phyloP scores from a whole-genome alignment of 1,140 invertebrate genomes.

The Drosophila yakuba region DNA sequence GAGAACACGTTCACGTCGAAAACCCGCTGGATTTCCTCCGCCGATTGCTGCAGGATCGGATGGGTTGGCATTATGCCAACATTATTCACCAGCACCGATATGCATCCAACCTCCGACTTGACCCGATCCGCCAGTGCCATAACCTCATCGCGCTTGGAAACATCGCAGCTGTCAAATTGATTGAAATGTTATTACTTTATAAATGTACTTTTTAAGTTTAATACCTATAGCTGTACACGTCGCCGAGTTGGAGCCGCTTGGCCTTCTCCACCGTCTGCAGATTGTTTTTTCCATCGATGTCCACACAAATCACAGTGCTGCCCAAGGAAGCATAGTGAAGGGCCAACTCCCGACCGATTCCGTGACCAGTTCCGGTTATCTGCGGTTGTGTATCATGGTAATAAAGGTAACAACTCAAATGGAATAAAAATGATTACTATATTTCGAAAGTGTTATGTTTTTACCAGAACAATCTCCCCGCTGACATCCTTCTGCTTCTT shows the following conservation, averaged over 20 bases:
- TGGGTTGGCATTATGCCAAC: constrained; percentile 91
- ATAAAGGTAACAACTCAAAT: no score
- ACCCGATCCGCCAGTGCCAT: constrained; percentile 86
- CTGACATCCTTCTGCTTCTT: constrained; percentile 87
- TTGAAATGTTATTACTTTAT: not conserved
- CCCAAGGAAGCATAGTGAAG: constrained; percentile 92
- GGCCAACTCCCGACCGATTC: constrained; percentile 94
- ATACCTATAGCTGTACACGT: constrained; percentile 87
- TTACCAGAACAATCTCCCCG: constrained; percentile 88
- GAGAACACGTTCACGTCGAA: constrained; percentile 91
- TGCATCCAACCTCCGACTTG: constrained; percentile 87
- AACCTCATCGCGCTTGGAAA: constrained; percentile 88
- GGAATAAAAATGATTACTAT: no score
- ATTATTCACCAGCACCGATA: constrained; percentile 90
- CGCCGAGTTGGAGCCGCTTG: constrained; percentile 84
- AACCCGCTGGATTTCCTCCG: constrained; percentile 87
- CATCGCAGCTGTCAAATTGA: constrained; percentile 87
- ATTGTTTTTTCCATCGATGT: constrained; percentile 92
- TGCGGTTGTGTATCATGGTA: constrained; percentile 73
- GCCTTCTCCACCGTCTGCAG: constrained; percentile 88
- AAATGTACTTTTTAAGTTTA: not conserved
- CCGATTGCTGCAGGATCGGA: constrained; percentile 86
- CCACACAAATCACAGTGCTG: constrained; percentile 93
- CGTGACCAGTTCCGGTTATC: constrained; percentile 96
- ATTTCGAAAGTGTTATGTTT: no score